phyloP scores from a whole-genome alignment of 1,140 invertebrate species.

The Drosophila pandora region DNA sequence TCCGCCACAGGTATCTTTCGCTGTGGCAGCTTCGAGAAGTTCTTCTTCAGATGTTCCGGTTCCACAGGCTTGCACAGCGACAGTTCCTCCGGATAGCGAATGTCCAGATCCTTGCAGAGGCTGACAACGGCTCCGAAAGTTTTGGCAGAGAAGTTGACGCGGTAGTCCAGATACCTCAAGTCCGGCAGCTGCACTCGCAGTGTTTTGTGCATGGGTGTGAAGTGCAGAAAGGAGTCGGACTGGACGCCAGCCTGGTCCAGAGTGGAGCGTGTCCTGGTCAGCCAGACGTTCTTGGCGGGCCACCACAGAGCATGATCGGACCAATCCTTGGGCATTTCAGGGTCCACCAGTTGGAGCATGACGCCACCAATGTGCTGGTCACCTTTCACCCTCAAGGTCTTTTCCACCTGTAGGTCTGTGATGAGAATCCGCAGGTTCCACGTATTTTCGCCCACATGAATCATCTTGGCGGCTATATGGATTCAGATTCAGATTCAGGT shows the following conservation, averaged over 20 bases:
- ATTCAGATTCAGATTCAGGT: neutral
- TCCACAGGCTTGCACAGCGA: slow-evolving; percentile 96
- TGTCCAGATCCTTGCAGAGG: slow-evolving; percentile 97
- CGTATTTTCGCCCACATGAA: slow-evolving; percentile 94
- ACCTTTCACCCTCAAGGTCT: slow-evolving; percentile 97
- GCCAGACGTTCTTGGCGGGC: slow-evolving; percentile 97
- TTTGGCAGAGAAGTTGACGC: slow-evolving; percentile 98
- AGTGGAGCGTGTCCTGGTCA: slow-evolving; percentile 96
- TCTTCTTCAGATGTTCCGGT: slow-evolving; percentile 93
- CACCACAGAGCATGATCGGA: slow-evolving; percentile 99
- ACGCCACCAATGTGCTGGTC: slow-evolving; percentile 99
- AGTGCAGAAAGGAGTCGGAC: slow-evolving; percentile 96
- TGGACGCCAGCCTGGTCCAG: slow-evolving; percentile 99
- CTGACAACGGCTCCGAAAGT: slow-evolving; percentile 97
- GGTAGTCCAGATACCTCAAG: slow-evolving; percentile 95
- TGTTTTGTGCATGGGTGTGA: slow-evolving; percentile 99
- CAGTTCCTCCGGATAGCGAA: slow-evolving; percentile 98
- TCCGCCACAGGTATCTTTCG: slow-evolving; percentile 85
- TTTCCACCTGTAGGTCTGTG: slow-evolving; percentile 96
- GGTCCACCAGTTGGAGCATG: slow-evolving; percentile 98
- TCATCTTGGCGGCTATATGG: slow-evolving; percentile 59
- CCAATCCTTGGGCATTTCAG: slow-evolving; percentile 98
- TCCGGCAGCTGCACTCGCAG: slow-evolving; percentile 96
- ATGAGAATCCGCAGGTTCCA: slow-evolving; percentile 98
- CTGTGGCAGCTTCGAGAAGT: slow-evolving; percentile 90